A percentile compares a stretch with the other conserved stretches of the same genome.
Conservation (phyloP, 2,797 vertebrate genomes). For the Hephaestus fuliginosus region DNA sequence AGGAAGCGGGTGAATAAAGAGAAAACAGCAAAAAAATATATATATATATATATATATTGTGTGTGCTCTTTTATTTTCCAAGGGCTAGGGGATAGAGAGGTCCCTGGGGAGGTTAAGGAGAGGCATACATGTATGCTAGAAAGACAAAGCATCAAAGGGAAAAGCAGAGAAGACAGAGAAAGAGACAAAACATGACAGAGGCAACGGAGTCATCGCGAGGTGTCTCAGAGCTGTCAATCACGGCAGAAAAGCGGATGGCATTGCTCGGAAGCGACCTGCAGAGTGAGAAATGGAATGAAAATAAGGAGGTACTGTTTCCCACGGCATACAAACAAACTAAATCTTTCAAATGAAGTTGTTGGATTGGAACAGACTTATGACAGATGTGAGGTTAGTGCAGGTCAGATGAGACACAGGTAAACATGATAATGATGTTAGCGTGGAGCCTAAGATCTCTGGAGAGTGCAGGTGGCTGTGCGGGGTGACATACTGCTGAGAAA, state of each 20-base stretch:
- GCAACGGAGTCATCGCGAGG: slow-evolving; percentile 68
- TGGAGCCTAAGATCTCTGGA: slow-evolving; percentile 1
- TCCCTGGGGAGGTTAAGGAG: slow-evolving; percentile 67
- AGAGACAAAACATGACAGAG: slow-evolving; percentile 73
- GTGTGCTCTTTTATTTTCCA: slow-evolving; percentile 43
- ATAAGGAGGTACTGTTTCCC: slow-evolving; percentile 51
- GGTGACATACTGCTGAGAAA: neutral
- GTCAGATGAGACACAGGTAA: slow-evolving; percentile 36
- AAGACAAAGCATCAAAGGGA: slow-evolving; percentile 71
- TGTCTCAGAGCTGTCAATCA: slow-evolving; percentile 78
- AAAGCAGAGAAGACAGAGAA: slow-evolving; percentile 49
- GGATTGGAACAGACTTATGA: slow-evolving; percentile 21
- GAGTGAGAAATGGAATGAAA: slow-evolving; percentile 60
- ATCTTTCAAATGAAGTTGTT: slow-evolving; percentile 34
- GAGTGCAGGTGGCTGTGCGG: neutral
- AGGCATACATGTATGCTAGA: slow-evolving; percentile 64
- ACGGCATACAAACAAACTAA: slow-evolving; percentile 50
- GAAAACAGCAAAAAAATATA: slow-evolving; percentile 23
- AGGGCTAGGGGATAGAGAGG: slow-evolving; percentile 47
- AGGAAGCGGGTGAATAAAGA: slow-evolving; percentile 45
- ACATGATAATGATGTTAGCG: slow-evolving; percentile 6
- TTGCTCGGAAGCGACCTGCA: slow-evolving; percentile 51
- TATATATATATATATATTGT: slow-evolving; percentile 28
- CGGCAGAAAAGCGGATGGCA: slow-evolving; percentile 5
- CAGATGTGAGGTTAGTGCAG: slow-evolving; percentile 12